phyloP scores from a whole-genome alignment of 2,797 vertebrate genomes.

The Vireo griseus region DNA sequence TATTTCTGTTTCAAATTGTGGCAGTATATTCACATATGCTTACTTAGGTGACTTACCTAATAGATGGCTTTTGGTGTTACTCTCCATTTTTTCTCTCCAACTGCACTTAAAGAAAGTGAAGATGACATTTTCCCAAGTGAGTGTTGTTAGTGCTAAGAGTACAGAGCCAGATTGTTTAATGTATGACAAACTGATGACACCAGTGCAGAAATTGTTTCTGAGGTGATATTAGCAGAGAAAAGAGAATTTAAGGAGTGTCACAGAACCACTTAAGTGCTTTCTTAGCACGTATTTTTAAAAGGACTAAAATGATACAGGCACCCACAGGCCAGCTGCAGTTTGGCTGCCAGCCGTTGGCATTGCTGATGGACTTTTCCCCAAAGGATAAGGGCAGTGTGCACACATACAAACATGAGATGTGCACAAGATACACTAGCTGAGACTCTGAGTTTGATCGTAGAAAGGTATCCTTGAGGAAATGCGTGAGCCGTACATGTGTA shows the following conservation, averaged over 20 bases:
- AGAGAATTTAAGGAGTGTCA: not conserved
- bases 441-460: not conserved
- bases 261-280: not conserved
- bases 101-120: not conserved
- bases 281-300: not conserved
- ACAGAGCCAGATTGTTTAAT: not conserved
- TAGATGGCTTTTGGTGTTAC: not conserved
- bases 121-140: not conserved
- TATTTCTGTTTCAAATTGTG: not conserved
- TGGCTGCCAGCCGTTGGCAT: not conserved
- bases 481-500: not conserved
- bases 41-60: not conserved
- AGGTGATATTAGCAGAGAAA: not conserved
- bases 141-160: not conserved
- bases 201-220: not conserved
- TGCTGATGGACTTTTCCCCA: not conserved
- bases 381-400: not conserved
- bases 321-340: not conserved
- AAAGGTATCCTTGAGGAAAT: not conserved
- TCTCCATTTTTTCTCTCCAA: not conserved
- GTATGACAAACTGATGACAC: not conserved
- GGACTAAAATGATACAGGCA: not conserved
- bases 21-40: not conserved
- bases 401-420: rapidly evolving
- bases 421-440: not conserved